These are phyloP conservation scores for Gracilinanus agilis DNA, from an alignment of 2,113 vertebrate species.

Conservation along the genomic window DNA sequence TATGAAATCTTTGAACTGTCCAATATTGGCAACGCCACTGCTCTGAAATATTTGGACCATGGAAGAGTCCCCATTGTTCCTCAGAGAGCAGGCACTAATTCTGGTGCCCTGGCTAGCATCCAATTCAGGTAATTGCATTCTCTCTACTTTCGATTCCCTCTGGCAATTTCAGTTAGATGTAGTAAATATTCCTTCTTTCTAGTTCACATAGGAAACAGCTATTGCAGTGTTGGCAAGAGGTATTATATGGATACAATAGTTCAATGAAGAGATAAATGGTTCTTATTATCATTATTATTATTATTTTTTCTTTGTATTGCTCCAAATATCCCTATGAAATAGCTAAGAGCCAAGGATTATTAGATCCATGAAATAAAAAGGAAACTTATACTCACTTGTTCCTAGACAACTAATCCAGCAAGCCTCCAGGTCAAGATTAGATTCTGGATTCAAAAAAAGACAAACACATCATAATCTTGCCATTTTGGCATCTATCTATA, in stretches of 20 bases:
- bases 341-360: neutral
- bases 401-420: neutral
- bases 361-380: slow-evolving; percentile 21
- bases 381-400: neutral
- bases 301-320: slow-evolving; percentile 44
- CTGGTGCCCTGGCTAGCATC: neutral
- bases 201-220: slow-evolving; percentile 27
- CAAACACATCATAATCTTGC: neutral
- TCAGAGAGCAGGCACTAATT: neutral
- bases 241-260: slow-evolving; percentile 29
- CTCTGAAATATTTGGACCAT: slow-evolving; percentile 5
- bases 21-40: neutral
- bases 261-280: slow-evolving; percentile 47
- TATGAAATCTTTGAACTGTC: neutral
- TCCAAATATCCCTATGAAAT: neutral
- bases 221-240: slow-evolving; percentile 12
- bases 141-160: slow-evolving; percentile 51
- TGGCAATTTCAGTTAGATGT: slow-evolving; percentile 60
- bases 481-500: neutral
- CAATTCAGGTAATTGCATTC: slow-evolving; percentile 61
- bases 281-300: slow-evolving; percentile 16
- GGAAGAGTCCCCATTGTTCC: slow-evolving; percentile 1
- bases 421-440: neutral
- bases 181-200: slow-evolving; percentile 64
- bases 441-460: slow-evolving; percentile 23